A percentile compares a stretch with the other conserved stretches of the same genome.
Evolutionary conservation across 2,113 vertebrate species (phyloP).

Genomic region (Rhinolophus ferrumequinum): DNA sequence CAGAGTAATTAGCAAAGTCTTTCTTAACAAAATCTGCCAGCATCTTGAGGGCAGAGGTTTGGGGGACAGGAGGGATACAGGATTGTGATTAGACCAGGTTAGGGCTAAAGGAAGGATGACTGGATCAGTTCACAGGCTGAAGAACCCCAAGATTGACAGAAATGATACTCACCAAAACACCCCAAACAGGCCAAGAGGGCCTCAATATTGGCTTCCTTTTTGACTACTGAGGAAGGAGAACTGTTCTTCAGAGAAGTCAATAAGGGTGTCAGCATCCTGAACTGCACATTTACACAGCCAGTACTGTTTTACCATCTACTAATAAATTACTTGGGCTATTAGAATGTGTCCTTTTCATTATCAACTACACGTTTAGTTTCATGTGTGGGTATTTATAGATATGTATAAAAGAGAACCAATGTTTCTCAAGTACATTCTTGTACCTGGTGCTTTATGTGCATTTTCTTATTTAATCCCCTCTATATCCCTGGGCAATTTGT

Average conservation of each 20-base stretch:
- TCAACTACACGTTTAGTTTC: not conserved
- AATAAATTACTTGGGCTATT: not conserved
- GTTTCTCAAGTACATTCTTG: not conserved
- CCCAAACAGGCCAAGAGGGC: not conserved
- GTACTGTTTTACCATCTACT: not conserved
- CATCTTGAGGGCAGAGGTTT: not conserved
- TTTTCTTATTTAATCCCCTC: not conserved
- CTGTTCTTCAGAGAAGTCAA: not conserved
- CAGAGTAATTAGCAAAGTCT: conserved; percentile 32
- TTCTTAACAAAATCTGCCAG: not conserved
- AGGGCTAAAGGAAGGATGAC: not conserved
- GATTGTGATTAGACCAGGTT: not conserved
- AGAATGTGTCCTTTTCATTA: not conserved
- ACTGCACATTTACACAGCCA: not conserved
- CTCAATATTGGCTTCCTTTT: not conserved
- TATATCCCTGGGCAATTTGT: not conserved
- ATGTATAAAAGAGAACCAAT: not conserved
- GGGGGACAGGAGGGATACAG: not conserved
- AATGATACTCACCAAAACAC: not conserved
- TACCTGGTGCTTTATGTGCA: not conserved
- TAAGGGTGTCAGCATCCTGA: not conserved
- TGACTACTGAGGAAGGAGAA: not conserved
- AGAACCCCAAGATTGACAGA: not conserved
- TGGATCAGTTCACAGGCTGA: not conserved
- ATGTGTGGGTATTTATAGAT: not conserved